Evolutionary conservation across 2,888 invertebrate species (phyloP).

Genomic region (Antheraea yamamai): DNA sequence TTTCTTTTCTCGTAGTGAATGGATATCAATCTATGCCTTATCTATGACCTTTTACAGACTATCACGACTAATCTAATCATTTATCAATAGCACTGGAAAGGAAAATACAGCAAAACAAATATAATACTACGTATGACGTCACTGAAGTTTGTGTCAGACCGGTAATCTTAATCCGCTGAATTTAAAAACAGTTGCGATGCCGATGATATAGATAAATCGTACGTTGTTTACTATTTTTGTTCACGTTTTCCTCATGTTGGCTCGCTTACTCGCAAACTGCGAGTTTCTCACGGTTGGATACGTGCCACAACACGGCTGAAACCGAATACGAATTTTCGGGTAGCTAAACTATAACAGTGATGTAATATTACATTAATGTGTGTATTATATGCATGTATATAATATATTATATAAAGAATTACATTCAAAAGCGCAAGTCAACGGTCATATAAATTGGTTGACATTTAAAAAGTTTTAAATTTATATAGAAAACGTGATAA

Average conservation of each 20-base stretch:
- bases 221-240: constrained; percentile 62
- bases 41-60: not conserved
- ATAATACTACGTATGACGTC: constrained; percentile 31
- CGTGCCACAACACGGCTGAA: not conserved
- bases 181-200: constrained; percentile 42
- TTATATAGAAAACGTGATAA: not conserved
- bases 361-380: not conserved
- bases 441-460: not conserved
- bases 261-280: constrained; percentile 47
- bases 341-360: not conserved
- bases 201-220: constrained; percentile 43
- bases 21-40: not conserved
- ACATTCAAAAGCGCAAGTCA: not conserved
- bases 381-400: too few species aligned
- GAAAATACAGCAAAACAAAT: constrained; percentile 15
- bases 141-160: constrained; percentile 14
- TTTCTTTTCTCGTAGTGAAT: not conserved
- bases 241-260: constrained; percentile 74
- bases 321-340: constrained; percentile 9
- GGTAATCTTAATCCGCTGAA: constrained; percentile 39
- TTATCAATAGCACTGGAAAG: not conserved
- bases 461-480: not conserved
- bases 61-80: not conserved
- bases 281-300: constrained; percentile 12
- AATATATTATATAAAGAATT: not conserved